Percentiles rank a stretch among this genome's conserved stretches.
Conservation (phyloP, 2,113 vertebrate genomes). For the Oceanites oceanicus region DNA sequence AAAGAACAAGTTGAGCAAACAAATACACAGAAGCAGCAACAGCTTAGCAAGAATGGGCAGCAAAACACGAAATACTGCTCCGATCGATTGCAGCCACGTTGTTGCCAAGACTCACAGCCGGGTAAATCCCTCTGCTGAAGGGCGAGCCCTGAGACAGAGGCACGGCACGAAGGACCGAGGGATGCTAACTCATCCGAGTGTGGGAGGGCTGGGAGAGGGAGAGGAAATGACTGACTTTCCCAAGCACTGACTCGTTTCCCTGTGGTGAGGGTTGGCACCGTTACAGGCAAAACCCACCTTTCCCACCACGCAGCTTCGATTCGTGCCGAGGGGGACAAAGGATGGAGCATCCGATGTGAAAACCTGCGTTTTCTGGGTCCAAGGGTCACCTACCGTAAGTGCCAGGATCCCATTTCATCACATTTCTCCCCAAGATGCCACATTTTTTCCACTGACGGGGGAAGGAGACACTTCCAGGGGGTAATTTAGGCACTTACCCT, state of each 20-base stretch:
- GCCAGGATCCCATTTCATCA: background rate
- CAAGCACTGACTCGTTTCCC: background rate
- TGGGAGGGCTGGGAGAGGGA: background rate
- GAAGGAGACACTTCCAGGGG: background rate
- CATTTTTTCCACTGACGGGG: accelerated
- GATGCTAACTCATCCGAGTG: background rate
- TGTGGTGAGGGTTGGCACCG: accelerated
- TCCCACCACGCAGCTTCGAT: background rate
- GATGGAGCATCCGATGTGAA: accelerated
- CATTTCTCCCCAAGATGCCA: accelerated
- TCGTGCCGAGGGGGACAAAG: background rate
- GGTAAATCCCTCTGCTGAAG: background rate
- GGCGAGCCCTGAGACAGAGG: background rate
- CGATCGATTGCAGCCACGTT: accelerated
- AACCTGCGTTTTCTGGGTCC: accelerated
- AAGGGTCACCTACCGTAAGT: accelerated
- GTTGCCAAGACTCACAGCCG: accelerated
- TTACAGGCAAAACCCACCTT: background rate
- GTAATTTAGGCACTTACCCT: slow-evolving; percentile 75
- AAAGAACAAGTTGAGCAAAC: background rate
- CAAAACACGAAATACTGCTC: background rate
- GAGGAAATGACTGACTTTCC: background rate
- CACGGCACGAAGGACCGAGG: background rate
- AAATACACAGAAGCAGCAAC: accelerated
- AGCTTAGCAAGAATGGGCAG: too few species aligned